Percentiles rank a stretch among this genome's conserved stretches.
Conservation (phyloP, 1,140 invertebrate species). For the Heliconius himera region DNA sequence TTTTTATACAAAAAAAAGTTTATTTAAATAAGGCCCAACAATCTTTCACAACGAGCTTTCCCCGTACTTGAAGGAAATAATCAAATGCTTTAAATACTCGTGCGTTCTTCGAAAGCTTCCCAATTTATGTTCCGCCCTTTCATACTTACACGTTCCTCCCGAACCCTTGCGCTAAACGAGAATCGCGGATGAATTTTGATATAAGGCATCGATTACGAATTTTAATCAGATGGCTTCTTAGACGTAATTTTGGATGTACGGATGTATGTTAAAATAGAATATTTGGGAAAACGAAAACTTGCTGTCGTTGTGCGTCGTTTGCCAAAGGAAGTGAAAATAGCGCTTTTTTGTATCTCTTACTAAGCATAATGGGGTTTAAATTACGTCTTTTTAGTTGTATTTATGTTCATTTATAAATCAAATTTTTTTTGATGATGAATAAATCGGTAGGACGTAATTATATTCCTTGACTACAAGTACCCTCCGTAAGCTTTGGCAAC, state of each 20-base stretch:
- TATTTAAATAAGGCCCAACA: neutral
- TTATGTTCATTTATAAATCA: too few species aligned
- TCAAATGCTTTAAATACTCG: constrained; percentile 12
- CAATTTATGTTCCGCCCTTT: constrained; percentile 19
- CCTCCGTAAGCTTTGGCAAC: too few species aligned
- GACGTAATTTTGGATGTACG: constrained; percentile 39
- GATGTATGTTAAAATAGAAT: neutral
- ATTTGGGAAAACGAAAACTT: neutral
- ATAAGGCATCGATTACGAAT: constrained; percentile 55
- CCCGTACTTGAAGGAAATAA: constrained; percentile 6
- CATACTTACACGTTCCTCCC: constrained; percentile 30
- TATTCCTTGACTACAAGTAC: too few species aligned
- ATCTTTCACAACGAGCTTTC: neutral
- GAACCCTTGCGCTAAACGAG: constrained; percentile 34
- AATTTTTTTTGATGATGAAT: too few species aligned
- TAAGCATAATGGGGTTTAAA: too few species aligned
- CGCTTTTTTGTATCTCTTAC: too few species aligned
- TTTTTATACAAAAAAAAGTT: neutral
- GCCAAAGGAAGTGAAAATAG: too few species aligned
- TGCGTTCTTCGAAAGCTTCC: constrained; percentile 1
- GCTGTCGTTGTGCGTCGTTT: too few species aligned
- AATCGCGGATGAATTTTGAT: constrained; percentile 50
- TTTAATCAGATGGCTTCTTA: constrained; percentile 60
- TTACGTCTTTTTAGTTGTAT: too few species aligned
- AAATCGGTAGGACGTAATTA: too few species aligned